A percentile compares a stretch with the other conserved stretches of the same genome.
These are phyloP conservation scores for Taphrorychus bicolor DNA, from an alignment of 2,888 invertebrate species.

Conservation along the genomic window DNA sequence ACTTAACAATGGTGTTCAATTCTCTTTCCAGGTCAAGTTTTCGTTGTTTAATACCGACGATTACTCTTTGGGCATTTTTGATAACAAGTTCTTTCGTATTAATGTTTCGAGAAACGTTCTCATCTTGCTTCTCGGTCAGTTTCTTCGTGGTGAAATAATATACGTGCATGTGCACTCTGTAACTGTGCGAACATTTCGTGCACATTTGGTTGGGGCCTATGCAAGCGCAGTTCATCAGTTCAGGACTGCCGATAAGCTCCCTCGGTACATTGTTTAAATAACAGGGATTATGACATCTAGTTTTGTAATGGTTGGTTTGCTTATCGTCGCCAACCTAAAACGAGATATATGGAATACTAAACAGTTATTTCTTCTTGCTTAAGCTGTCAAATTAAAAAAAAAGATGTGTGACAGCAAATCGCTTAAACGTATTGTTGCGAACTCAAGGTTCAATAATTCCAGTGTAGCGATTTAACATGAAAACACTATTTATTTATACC, in stretches of 20 bases:
- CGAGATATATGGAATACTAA: too few relatives aligned
- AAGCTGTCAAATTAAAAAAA: not conserved
- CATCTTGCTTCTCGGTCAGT: constrained; percentile 47
- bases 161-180: constrained; percentile 54
- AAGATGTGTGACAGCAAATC: not conserved
- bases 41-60: constrained; percentile 44
- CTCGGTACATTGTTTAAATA: constrained; percentile 51
- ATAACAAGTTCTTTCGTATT: constrained; percentile 45
- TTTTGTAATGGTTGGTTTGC: constrained; percentile 52
- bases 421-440: too few relatives aligned
- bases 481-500: too few relatives aligned
- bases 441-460: too few relatives aligned
- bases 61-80: constrained; percentile 43
- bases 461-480: too few relatives aligned
- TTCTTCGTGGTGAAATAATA: constrained; percentile 53
- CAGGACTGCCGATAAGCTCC: constrained; percentile 53
- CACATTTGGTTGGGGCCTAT: constrained; percentile 49
- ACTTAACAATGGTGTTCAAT: constrained; percentile 46
- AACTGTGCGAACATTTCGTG: constrained; percentile 50
- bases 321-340: constrained; percentile 48
- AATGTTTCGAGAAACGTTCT: constrained; percentile 47
- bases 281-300: constrained; percentile 55
- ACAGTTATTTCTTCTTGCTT: constrained; percentile 14
- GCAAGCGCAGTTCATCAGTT: constrained; percentile 50
- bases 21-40: constrained; percentile 49